Conservation (phyloP, 2,888 invertebrate species). For the Aplocera efformata region DNA sequence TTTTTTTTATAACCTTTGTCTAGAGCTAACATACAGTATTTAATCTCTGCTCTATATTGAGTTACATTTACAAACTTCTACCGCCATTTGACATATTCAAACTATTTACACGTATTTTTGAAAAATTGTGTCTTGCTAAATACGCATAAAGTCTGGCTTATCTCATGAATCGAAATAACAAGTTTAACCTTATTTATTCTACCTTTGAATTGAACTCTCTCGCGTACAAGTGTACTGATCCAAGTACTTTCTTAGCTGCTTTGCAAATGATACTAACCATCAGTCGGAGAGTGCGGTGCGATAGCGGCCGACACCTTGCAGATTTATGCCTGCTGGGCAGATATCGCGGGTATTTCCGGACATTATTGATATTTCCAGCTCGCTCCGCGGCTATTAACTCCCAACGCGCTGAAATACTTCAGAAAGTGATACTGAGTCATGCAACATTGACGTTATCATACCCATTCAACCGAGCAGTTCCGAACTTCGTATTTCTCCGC, state of each 20-base stretch:
- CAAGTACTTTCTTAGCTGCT: constrained; percentile 70
- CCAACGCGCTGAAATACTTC: constrained; percentile 66
- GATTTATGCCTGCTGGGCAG: constrained; percentile 63
- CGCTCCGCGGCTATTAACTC: constrained; percentile 63
- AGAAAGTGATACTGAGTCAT: constrained; percentile 55
- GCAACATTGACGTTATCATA: constrained; percentile 26
- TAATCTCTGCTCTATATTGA: no score
- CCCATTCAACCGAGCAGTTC: constrained; percentile 12
- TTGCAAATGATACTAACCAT: constrained; percentile 78
- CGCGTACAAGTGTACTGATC: constrained; percentile 14
- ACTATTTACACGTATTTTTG: no score
- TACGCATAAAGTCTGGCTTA: no score
- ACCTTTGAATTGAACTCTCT: constrained; percentile 1
- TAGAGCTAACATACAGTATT: no score
- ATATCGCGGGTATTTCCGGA: constrained; percentile 68
- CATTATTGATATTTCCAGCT: constrained; percentile 69
- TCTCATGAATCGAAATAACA: no score
- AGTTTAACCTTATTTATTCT: no score
- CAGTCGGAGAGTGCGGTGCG: constrained; percentile 67
- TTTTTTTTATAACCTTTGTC: no score
- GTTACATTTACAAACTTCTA: no score
- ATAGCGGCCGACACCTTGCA: constrained; percentile 72
- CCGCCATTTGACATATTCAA: no score
- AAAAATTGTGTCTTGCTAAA: no score
- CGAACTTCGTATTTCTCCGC: constrained; percentile 15